Evolutionary conservation across 2,113 vertebrate genomes (phyloP), one percentile per base, ranked within the genome.

Genomic region (Seriola rivoliana): DNA sequence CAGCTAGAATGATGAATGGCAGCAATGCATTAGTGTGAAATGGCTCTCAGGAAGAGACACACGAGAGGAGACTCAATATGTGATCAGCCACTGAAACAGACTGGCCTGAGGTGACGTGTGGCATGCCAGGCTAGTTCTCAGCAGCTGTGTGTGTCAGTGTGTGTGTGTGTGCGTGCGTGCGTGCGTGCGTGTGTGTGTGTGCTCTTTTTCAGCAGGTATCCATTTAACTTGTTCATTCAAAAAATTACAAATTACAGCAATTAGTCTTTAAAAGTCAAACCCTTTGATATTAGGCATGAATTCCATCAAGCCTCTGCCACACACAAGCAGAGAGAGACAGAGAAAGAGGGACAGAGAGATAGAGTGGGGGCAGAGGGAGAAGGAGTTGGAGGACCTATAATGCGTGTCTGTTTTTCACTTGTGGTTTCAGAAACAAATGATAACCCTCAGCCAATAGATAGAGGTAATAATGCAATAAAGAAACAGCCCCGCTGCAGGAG

Each of bases 361-460:
- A 48, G 23, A 5, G 9, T 8, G 57, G n/a, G 52, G n/a, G 40
- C 25, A n/a, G 62, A 6, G 17, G 16, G 67, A 71, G 29, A 42
- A 13, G 23, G 52, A 57, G 29, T 48, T 38, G 21, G 17, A 11
- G 21, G 23, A 11, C 7, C 10, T 13, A 21, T 54, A n/a, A 66
- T n/a, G 8, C 52, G n/a, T 10, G 19, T 36, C 67, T 5, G 44
- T 59, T 65, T 40, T 21, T 21, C 14, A 10, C 14, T 23, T 25
- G 67, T 44, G 64, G 57, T 29, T 75, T 36, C 59, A 36, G 66
- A 44, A 50, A 9, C n/a, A 65, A 71, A 69, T 69, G 48, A 69
- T 69, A 69, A 36, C 29, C 48, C 32, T 69, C 11, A n/a, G 19
- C 32, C 29, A 36, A 54, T 12, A 60, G 58, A 59, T 32, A 34